phyloP scores from a whole-genome alignment of 2,113 vertebrate genomes.

The Zingel zingel region DNA sequence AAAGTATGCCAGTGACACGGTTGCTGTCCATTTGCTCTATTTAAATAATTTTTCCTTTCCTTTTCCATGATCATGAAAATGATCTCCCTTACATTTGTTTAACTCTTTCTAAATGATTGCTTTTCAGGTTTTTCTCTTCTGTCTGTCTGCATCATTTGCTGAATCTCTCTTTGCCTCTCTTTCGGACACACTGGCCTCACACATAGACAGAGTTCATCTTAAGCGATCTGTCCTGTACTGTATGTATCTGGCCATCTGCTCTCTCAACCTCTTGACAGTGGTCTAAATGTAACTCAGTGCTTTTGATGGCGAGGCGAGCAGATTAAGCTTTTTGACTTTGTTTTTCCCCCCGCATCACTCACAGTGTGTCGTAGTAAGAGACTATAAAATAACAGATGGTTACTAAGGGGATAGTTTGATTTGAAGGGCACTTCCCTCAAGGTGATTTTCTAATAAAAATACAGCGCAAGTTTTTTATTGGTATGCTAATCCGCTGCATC shows the following conservation, averaged over 20 bases:
- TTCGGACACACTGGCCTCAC: slow-evolving; percentile 4
- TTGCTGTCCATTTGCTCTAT: neutral
- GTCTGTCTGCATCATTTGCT: neutral
- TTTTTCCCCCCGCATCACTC: neutral
- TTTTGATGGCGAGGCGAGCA: slow-evolving; percentile 33
- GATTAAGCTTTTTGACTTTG: slow-evolving; percentile 55
- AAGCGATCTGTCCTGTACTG: slow-evolving; percentile 37
- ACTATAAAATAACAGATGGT: slow-evolving; percentile 51
- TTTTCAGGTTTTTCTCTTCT: neutral
- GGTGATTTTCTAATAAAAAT: slow-evolving; percentile 36
- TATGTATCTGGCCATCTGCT: slow-evolving; percentile 60
- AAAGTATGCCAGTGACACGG: neutral
- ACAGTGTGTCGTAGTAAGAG: slow-evolving; percentile 20
- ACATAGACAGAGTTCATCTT: slow-evolving; percentile 29
- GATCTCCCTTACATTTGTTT: neutral
- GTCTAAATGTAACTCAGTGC: slow-evolving; percentile 32
- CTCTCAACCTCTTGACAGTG: slow-evolving; percentile 33
- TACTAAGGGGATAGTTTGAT: slow-evolving; percentile 22
- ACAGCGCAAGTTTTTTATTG: slow-evolving; percentile 25
- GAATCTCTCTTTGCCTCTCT: slow-evolving; percentile 7
- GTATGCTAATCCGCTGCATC: slow-evolving; percentile 35
- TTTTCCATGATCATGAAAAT: neutral
- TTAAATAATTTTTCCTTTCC: neutral
- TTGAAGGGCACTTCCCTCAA: slow-evolving; percentile 42
- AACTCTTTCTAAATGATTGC: neutral